Base-by-base conservation (phyloP, 1,140 invertebrate species). In the Tyrophagus putrescentiae region DNA sequence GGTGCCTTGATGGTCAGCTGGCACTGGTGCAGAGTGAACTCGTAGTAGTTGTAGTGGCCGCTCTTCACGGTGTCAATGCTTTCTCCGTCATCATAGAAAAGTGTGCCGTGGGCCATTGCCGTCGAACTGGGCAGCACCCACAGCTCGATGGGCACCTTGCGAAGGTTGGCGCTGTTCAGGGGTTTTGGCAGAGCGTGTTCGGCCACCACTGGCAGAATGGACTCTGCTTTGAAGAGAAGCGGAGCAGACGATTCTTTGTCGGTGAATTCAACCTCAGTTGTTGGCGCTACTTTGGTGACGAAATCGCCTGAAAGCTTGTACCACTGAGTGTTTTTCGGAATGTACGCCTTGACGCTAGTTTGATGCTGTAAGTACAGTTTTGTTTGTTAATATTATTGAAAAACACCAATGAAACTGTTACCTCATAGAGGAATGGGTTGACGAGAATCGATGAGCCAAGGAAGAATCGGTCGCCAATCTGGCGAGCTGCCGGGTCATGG, bases 401-500 rank as follows among this genome's bases (percentile, higher is more conserved):
- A 11, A 11, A 50, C 9, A 18, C 36, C 13, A 21, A 39, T 39
- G 21, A 39, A 21, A 50, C 28, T 9, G 9, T 42, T 64, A 64
- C 68, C 59, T 69, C 54, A 13, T 67, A 33, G 0, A 75, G 57
- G 16, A 71, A 70, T 5, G 74, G 73, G 7, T 69, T 67, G 13
- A 75, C 70, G 33, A 75, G 62, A n/a, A 75, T 41, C 13, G 69
- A 65, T 21, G 67, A 63, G 27, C 74, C 74, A 71, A 70, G 73
- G 18, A 75, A 57, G 60, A 75, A 75, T 71, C 88, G 83, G 1
- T 76, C 74, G 70, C 90, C 85, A 42, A 92, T 79, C 21, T 71
- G 69, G 67, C 82, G 83, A 0, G 85, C 85, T 3, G 70, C 70
- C 11, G 65, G 65, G 68, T 91, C 84, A 7, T 76, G 67, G 0